These are phyloP conservation scores for Leptonema lineaticorne DNA, from an alignment of 1,140 invertebrate species.

Conservation along the genomic window DNA sequence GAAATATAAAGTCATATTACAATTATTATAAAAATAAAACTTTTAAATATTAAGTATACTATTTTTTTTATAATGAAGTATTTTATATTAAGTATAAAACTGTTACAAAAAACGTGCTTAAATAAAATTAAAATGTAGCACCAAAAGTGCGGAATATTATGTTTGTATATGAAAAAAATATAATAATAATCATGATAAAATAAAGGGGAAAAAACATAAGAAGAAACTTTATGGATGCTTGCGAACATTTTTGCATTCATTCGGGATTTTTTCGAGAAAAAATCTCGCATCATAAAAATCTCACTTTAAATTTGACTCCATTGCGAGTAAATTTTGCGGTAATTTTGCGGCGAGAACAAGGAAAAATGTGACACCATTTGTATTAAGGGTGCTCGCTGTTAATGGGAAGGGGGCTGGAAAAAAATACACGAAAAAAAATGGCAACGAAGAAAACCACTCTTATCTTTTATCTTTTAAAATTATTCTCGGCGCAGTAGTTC, in stretches of 20 bases:
- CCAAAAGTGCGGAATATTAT: no score
- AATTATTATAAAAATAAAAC: no score
- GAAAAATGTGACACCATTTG: slow-evolving; percentile 18
- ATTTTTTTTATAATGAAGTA: no score
- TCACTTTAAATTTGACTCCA: not conserved
- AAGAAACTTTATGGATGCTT: not conserved
- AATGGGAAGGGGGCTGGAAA: not conserved
- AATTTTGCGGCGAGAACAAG: slow-evolving; percentile 12
- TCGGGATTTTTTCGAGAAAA: not conserved
- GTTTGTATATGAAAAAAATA: no score
- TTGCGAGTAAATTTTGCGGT: slow-evolving; percentile 11
- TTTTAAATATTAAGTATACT: no score
- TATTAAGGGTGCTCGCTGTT: slow-evolving; percentile 4
- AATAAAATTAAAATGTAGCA: no score
- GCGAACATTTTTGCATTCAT: not conserved
- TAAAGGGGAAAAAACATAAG: no score
- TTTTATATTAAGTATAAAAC: no score
- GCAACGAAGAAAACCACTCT: not conserved
- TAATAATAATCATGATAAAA: no score
- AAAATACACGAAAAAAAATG: not conserved
- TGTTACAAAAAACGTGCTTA: no score
- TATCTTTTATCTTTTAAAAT: slow-evolving; percentile 14
- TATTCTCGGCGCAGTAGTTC: slow-evolving; percentile 18
- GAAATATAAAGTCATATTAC: no score
- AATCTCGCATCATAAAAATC: slow-evolving; percentile 7